Conservation (phyloP, 2,113 vertebrate species). For the Perognathus longimembris region DNA sequence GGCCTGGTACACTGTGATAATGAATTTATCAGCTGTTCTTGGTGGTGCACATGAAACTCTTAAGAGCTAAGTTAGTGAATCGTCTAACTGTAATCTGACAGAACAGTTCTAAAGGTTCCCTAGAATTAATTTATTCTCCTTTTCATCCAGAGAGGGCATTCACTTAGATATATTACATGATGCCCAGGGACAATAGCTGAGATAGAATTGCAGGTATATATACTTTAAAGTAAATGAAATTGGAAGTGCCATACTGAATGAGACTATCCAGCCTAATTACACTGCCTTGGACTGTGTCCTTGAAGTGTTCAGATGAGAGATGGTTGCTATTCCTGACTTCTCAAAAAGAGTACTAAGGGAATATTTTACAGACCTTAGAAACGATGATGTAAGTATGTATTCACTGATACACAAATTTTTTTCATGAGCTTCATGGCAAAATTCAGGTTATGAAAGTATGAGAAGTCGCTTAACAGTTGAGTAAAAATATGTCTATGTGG, state of each 20-base stretch:
- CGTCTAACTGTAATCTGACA: slow-evolving; percentile 15
- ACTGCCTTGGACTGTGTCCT: background rate
- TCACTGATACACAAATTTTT: slow-evolving; percentile 30
- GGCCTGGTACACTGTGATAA: slow-evolving; percentile 10
- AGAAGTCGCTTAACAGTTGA: no score
- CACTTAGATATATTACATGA: slow-evolving; percentile 7
- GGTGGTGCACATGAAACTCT: background rate
- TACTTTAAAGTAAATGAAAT: slow-evolving; percentile 36
- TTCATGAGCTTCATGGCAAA: slow-evolving; percentile 41
- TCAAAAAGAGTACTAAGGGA: background rate
- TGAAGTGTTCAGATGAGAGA: slow-evolving; percentile 19
- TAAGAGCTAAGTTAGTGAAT: slow-evolving; percentile 13
- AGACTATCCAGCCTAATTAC: background rate
- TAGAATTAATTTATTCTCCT: slow-evolving; percentile 38
- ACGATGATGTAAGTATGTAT: background rate
- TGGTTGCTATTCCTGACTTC: background rate
- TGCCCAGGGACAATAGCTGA: background rate
- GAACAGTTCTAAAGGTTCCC: slow-evolving; percentile 27
- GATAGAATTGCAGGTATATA: background rate
- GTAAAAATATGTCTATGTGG: background rate
- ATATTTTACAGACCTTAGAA: slow-evolving; percentile 24
- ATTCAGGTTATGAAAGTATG: slow-evolving; percentile 26
- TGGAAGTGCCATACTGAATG: background rate
- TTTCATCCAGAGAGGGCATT: slow-evolving; percentile 1
- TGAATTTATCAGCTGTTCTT: slow-evolving; percentile 47